Base-by-base conservation (phyloP, 2,888 invertebrate genomes). In the Fabriciana adippe region DNA sequence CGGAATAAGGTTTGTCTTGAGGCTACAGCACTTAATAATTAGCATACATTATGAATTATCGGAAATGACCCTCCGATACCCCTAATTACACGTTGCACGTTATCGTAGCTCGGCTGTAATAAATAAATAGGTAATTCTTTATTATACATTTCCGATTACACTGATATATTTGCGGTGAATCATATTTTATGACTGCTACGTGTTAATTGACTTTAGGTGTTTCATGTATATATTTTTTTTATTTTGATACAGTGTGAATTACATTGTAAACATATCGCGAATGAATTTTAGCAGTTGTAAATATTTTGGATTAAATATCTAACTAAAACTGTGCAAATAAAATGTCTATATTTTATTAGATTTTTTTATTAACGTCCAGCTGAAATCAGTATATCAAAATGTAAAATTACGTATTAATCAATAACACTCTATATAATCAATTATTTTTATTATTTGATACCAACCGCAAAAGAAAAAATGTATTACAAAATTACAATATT, bases 21-120 rank as follows among this genome's bases (percentile, higher is more conserved):
- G 89, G 90, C 87, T 75, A 81, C 79, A 78, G 76, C 71, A 75
- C 86, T 80, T 89, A 89, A 87, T 91, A 90, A 92, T 92, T 92
- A 92, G 86, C 90, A 88, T 91, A 86, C 89, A 91, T 92, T 92
- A 90, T 88, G 89, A 89, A 90, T 90, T 91, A 92, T 90, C 89
- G 84, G 84, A 90, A 92, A 90, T 87, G 86, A 85, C 87, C 90
- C 84, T 81, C 81, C 82, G 83, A 87, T 86, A 83, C 78, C 81
- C 86, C 83, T 91, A 91, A 92, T 92, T 90, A 89, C 86, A 87
- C 74, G 88, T 86, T 88, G 75, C 16, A 45, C 75, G 76, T 79
- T 79, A 78, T 78, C 79, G 80, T 78, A 79, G 80, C 72, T 71
- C 73, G 66, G 73, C 63, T 66, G 83, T 90, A 90, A 91, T 90